Conservation (phyloP, 2,888 invertebrate species). For the Spilosoma lubricipeda region DNA sequence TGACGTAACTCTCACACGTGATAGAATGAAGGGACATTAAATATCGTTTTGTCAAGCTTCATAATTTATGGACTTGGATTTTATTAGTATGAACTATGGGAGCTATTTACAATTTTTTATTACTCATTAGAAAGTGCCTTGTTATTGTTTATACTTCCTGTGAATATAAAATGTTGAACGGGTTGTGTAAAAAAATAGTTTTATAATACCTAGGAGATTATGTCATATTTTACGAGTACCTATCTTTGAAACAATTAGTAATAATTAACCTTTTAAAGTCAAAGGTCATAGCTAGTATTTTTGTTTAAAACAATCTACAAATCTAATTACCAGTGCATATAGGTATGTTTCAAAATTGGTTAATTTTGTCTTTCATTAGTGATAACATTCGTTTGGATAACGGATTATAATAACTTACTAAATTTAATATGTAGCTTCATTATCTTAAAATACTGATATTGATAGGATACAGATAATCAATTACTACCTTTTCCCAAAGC, state of each 20-base stretch:
- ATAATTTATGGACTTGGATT: constrained; percentile 73
- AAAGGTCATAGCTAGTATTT: constrained; percentile 74
- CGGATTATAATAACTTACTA: background rate
- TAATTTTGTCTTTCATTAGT: background rate
- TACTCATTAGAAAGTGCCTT: constrained; percentile 64
- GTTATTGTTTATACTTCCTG: constrained; percentile 73
- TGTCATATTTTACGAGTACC: background rate
- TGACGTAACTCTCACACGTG: constrained; percentile 74
- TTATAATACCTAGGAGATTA: constrained; percentile 21
- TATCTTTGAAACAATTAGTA: constrained; percentile 18
- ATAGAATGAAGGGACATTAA: constrained; percentile 75
- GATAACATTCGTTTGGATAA: background rate
- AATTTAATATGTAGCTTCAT: background rate
- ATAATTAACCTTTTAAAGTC: constrained; percentile 42
- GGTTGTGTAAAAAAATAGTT: constrained; percentile 27
- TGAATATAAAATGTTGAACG: constrained; percentile 45
- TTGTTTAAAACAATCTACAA: constrained; percentile 60
- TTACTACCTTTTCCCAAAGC: constrained; percentile 39
- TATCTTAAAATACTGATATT: background rate
- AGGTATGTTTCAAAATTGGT: background rate
- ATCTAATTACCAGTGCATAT: constrained; percentile 38
- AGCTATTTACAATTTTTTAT: constrained; percentile 73
- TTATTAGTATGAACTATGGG: constrained; percentile 70
- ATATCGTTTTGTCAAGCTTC: constrained; percentile 82
- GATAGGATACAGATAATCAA: constrained; percentile 25